These are phyloP conservation scores for Seladonia tumulorum DNA, from an alignment of 2,888 invertebrate genomes.

Conservation along the genomic window DNA sequence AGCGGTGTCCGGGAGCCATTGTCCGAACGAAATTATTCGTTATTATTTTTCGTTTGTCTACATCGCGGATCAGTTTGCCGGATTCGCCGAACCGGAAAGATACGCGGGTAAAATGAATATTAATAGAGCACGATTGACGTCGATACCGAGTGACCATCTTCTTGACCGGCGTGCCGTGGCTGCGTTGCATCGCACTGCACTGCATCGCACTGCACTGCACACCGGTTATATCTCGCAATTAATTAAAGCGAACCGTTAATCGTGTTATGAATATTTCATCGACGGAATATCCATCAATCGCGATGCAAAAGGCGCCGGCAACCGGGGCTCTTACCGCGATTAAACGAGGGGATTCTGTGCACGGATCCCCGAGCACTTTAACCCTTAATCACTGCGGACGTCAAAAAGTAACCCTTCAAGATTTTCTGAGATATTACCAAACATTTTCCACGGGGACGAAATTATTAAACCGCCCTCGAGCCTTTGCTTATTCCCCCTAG, in stretches of 20 bases:
- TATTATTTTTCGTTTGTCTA: neutral
- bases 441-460: neutral
- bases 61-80: neutral
- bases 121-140: neutral
- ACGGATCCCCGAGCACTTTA: neutral
- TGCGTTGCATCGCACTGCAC: neutral
- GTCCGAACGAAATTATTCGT: neutral
- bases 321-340: neutral
- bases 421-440: neutral
- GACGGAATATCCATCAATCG: neutral
- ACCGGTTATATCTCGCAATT: neutral
- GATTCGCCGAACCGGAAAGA: neutral
- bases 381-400: neutral
- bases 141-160: neutral
- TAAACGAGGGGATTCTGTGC: neutral
- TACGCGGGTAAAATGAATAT: neutral
- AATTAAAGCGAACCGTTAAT: slow-evolving; percentile 20
- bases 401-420: neutral
- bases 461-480: neutral
- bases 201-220: neutral
- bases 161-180: neutral
- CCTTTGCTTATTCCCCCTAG: too few species aligned
- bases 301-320: neutral
- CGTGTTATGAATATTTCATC: neutral
- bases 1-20: neutral